Evolutionary conservation across 2,797 vertebrate genomes (phyloP).

Genomic region (Brachyalestes nurse): DNA sequence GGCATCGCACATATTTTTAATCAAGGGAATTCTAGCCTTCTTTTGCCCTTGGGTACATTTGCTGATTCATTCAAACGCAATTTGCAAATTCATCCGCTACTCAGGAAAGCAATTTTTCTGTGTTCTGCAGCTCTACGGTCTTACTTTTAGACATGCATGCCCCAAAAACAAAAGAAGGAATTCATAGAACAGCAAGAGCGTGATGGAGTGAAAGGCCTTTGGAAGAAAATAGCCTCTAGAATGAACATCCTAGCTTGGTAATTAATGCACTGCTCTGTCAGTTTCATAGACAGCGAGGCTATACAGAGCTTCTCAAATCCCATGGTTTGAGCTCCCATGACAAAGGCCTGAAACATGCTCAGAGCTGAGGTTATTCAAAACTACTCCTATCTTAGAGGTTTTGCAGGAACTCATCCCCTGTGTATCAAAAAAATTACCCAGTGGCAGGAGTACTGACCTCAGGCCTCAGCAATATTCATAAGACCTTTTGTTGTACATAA

Average conservation of each 20-base stretch:
- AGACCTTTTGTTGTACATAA: slow-evolving; percentile 58
- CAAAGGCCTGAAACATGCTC: slow-evolving; percentile 16
- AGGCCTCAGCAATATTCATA: slow-evolving; percentile 57
- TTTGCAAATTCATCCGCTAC: neutral
- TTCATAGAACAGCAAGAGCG: neutral
- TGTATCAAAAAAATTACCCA: slow-evolving; percentile 57
- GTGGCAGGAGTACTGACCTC: slow-evolving; percentile 51
- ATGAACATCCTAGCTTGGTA: slow-evolving; percentile 3
- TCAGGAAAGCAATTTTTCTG: neutral
- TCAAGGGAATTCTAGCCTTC: neutral
- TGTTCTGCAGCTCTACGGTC: neutral
- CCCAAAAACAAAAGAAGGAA: neutral
- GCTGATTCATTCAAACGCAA: neutral
- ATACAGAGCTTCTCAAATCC: slow-evolving; percentile 34
- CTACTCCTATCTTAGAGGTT: slow-evolving; percentile 34
- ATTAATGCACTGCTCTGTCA: slow-evolving; percentile 23
- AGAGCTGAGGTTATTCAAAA: slow-evolving; percentile 41
- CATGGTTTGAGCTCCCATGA: slow-evolving; percentile 23
- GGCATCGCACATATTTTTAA: neutral
- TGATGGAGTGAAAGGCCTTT: slow-evolving; percentile 1
- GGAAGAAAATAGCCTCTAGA: slow-evolving; percentile 19
- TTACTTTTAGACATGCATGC: neutral
- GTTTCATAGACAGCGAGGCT: slow-evolving; percentile 11
- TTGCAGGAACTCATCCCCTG: slow-evolving; percentile 42
- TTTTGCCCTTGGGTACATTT: neutral